A percentile compares a stretch with the other conserved stretches of the same genome.
Evolutionary conservation across 2,113 vertebrate species (phyloP).

Genomic region (Desmodus rotundus): DNA sequence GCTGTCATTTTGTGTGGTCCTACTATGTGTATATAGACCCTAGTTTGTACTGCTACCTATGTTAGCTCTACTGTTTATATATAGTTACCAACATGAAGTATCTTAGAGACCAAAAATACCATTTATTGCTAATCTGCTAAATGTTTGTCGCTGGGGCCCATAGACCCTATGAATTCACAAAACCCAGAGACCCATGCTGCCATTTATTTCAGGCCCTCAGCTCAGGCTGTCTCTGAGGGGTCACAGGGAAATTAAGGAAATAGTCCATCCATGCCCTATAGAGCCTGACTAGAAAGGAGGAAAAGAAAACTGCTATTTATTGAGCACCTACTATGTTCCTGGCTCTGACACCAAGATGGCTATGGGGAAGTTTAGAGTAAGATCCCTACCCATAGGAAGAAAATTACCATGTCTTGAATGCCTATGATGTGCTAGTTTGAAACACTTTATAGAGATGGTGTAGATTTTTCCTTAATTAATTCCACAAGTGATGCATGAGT

Average conservation of each 20-base stretch:
- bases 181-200: no score
- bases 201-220: neutral
- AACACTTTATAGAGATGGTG: neutral
- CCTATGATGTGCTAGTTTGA: neutral
- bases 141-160: neutral
- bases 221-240: neutral
- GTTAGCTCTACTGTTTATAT: neutral
- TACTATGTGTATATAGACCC: neutral
- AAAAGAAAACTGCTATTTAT: neutral
- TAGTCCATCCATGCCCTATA: neutral
- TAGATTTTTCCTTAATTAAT: neutral
- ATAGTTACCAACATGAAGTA: neutral
- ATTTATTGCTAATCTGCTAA: neutral
- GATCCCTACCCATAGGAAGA: neutral
- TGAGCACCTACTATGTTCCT: neutral
- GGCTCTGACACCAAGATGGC: neutral
- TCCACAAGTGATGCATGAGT: no score
- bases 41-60: neutral
- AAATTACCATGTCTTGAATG: neutral
- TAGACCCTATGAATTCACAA: fast-evolving
- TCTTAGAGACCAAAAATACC: neutral
- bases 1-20: neutral
- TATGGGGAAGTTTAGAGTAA: neutral
- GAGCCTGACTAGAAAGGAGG: neutral
- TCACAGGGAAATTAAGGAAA: neutral